phyloP scores from a whole-genome alignment of 1,140 invertebrate genomes.

The Colletes gigas region DNA sequence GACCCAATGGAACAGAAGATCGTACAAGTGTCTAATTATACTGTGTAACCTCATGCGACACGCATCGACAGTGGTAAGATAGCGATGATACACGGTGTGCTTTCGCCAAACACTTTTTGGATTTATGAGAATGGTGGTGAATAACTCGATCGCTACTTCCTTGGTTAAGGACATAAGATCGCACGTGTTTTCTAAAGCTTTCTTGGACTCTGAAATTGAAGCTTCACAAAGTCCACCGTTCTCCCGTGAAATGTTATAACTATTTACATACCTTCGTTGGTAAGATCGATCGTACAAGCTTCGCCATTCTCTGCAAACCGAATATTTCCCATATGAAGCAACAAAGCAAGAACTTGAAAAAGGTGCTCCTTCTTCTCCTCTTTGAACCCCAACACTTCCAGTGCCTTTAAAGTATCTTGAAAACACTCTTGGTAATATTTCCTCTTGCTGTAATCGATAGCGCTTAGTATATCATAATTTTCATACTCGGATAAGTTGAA shows the following conservation, averaged over 20 bases:
- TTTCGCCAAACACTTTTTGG: conserved; percentile 30
- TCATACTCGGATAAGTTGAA: conserved; percentile 48
- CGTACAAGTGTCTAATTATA: conserved; percentile 70
- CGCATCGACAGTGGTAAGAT: conserved; percentile 60
- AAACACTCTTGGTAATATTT: conserved; percentile 71
- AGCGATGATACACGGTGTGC: conserved; percentile 45
- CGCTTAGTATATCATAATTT: conserved; percentile 58
- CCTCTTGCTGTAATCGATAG: conserved; percentile 21
- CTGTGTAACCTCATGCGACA: conserved; percentile 69
- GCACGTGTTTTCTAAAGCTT: conserved; percentile 43
- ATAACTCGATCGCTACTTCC: conserved; percentile 18
- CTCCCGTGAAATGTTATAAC: conserved; percentile 1
- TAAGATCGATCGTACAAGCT: conserved; percentile 65
- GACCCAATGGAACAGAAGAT: conserved; percentile 68
- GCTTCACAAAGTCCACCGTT: neutral
- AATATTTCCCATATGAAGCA: conserved; percentile 81
- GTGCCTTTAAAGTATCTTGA: conserved; percentile 68
- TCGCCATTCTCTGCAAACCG: conserved; percentile 67
- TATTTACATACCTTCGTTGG: conserved; percentile 70
- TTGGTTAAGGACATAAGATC: conserved; percentile 18
- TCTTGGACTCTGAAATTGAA: conserved; percentile 40
- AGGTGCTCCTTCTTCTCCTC: conserved; percentile 76
- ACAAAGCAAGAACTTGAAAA: conserved; percentile 81
- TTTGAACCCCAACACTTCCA: conserved; percentile 71
- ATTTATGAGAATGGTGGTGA: conserved; percentile 48